Percentiles rank a stretch among this genome's conserved stretches.
These are phyloP conservation scores for Sycobia sp. DNA, from an alignment of 1,140 invertebrate genomes.

Conservation along the genomic window DNA sequence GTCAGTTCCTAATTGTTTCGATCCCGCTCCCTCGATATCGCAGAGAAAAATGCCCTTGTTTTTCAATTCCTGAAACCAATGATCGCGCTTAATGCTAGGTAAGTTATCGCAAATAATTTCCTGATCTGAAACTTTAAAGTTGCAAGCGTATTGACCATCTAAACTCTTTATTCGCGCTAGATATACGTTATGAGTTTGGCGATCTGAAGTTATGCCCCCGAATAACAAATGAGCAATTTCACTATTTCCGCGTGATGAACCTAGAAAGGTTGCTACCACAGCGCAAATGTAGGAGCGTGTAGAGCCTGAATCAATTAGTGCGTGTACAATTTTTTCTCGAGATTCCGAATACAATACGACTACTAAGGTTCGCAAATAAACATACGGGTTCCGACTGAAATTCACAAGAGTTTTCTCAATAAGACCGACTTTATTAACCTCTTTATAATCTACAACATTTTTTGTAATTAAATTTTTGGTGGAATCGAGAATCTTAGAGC, in stretches of 20 bases:
- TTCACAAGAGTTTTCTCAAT: slow-evolving; percentile 14
- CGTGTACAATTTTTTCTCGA: slow-evolving; percentile 30
- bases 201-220: slow-evolving; percentile 24
- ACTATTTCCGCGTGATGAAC: neutral
- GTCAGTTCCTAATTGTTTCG: slow-evolving; percentile 17
- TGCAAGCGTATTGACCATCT: slow-evolving; percentile 29
- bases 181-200: slow-evolving; percentile 31
- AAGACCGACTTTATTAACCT: no score
- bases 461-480: no score
- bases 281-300: slow-evolving; percentile 38
- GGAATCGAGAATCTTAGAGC: no score
- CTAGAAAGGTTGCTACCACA: slow-evolving; percentile 29
- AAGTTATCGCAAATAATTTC: slow-evolving; percentile 32
- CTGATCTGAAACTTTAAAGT: slow-evolving; percentile 35
- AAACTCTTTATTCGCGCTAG: slow-evolving; percentile 30
- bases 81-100: slow-evolving; percentile 17
- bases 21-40: slow-evolving; percentile 14
- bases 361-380: slow-evolving; percentile 36
- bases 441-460: no score
- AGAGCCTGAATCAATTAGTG: slow-evolving; percentile 35
- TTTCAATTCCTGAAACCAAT: slow-evolving; percentile 32
- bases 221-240: slow-evolving; percentile 34
- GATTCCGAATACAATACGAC: slow-evolving; percentile 33
- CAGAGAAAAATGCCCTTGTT: slow-evolving; percentile 33
- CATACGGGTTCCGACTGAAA: slow-evolving; percentile 29